Evolutionary conservation across 2,113 vertebrate genomes (phyloP).

Genomic region (Boleophthalmus pectinirostris): DNA sequence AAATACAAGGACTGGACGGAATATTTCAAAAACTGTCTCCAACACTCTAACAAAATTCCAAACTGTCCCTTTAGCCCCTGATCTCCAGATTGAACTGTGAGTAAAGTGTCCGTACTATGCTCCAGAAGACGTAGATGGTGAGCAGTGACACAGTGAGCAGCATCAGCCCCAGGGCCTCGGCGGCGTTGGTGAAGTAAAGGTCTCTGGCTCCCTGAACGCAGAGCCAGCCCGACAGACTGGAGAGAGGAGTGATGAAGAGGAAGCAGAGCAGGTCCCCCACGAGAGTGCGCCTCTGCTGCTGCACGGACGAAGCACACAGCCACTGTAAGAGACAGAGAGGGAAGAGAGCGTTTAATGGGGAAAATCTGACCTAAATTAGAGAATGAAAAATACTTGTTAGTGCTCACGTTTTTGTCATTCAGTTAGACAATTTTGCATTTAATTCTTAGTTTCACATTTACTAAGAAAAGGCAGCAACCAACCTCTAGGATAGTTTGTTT

Average conservation of each 20-base stretch:
- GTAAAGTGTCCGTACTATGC: conserved; percentile 52
- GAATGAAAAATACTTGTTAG: too few relatives aligned
- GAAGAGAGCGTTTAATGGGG: too few relatives aligned
- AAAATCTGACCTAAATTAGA: too few relatives aligned
- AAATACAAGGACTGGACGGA: too few relatives aligned
- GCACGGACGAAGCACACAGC: conserved; percentile 62
- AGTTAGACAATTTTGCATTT: too few relatives aligned
- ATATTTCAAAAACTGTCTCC: too few relatives aligned
- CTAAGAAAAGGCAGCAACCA: too few relatives aligned
- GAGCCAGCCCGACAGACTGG: conserved; percentile 74
- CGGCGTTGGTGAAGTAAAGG: conserved; percentile 70
- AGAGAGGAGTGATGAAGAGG: conserved; percentile 75
- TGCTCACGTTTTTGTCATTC: too few relatives aligned
- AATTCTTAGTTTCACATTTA: too few relatives aligned
- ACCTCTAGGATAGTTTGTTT: too few relatives aligned
- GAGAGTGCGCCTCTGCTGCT: conserved; percentile 68
- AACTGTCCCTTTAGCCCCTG: neutral
- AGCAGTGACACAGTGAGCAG: conserved; percentile 25
- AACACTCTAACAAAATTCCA: too few relatives aligned
- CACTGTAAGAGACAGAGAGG: conserved; percentile 47
- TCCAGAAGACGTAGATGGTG: conserved; percentile 76
- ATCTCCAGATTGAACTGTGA: neutral
- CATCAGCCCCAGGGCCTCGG: conserved; percentile 55
- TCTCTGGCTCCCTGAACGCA: conserved; percentile 75
- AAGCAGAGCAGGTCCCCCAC: conserved; percentile 70